Base-by-base conservation (phyloP, 1,140 invertebrate species). In the Lethrus apterus region DNA sequence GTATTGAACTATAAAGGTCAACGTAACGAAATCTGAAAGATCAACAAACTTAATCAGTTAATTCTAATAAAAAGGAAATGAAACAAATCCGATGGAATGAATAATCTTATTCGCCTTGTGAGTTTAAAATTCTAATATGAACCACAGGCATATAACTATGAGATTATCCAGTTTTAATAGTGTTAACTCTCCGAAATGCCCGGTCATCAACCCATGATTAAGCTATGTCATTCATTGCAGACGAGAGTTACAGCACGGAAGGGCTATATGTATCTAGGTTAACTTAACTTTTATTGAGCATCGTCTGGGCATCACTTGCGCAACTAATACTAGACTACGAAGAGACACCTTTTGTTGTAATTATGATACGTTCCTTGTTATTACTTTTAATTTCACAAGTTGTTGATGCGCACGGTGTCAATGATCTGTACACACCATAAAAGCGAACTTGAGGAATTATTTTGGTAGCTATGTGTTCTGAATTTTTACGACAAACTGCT, bases 201-300 rank as follows among this genome's bases (percentile, higher is more conserved):
- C 48, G 51, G 51, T 50, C 51, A 54, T 50, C 43, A 47, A 50
- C 52, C 29, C 36, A 23, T 33, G 33, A 49, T 49, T 49, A 38
- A 40, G 51, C 44, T 24, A 20, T 49, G 47, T 54, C 48, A 51
- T 47, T 51, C 40, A 47, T 46, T 46, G 34, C 20, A 41, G 33
- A 19, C 30, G 43, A 36, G 10, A 17, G 44, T 18, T 44, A 41
- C 41, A 32, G 24, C 13, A 19, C 20, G 32, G 49, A 54, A 50
- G 44, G 44, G 47, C 43, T 46, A 50, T 53, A 33, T 46, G 44
- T 53, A 46, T 53, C 35, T 53, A 36, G 51, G 51, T 53, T 53
- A 53, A 53, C 34, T 10, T 23, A 50, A 36, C 36, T 44, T 44
- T 31, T 35, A 44, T 50, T 50, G 35, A 44, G 21, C 18, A 35